Percentiles rank a stretch among this genome's conserved stretches.
These are phyloP conservation scores for Oxyteleia sp. DNA, from an alignment of 2,888 invertebrate species.

Conservation along the genomic window DNA sequence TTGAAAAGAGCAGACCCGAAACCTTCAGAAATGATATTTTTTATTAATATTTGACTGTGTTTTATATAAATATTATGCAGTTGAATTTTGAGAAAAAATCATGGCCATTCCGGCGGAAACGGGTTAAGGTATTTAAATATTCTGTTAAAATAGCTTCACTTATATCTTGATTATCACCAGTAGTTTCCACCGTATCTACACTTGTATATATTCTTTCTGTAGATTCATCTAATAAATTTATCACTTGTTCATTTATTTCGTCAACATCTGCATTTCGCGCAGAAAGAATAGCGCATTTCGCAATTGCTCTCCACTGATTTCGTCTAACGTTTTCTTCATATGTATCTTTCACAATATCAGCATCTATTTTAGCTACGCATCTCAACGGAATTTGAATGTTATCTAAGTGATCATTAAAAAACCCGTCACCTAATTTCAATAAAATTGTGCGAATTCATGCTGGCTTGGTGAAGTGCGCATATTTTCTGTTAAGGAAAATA, in stretches of 20 bases:
- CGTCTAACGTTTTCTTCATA: constrained; percentile 46
- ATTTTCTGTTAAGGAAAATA: constrained; percentile 1
- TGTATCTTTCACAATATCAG: constrained; percentile 65
- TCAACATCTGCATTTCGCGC: constrained; percentile 49
- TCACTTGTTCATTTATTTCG: constrained; percentile 67
- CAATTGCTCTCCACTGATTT: constrained; percentile 31
- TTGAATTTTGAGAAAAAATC: too few relatives aligned
- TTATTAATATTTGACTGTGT: too few relatives aligned
- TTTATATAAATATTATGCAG: too few relatives aligned
- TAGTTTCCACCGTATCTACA: constrained; percentile 23
- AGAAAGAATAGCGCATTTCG: not conserved
- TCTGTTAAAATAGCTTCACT: not conserved
- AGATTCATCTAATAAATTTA: constrained; percentile 9
- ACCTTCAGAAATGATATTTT: too few relatives aligned
- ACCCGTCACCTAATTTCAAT: constrained; percentile 51
- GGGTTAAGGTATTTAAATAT: not conserved
- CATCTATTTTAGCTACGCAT: constrained; percentile 40
- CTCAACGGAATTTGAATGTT: constrained; percentile 42
- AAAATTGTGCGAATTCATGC: constrained; percentile 53
- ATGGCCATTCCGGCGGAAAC: too few relatives aligned
- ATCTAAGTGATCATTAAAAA: constrained; percentile 43
- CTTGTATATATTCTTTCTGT: constrained; percentile 22
- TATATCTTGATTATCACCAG: constrained; percentile 33
- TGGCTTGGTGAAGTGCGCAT: constrained; percentile 42
- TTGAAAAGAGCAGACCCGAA: too few relatives aligned